phyloP scores from a whole-genome alignment of 2,113 vertebrate genomes.

The Irena cyanogastra region DNA sequence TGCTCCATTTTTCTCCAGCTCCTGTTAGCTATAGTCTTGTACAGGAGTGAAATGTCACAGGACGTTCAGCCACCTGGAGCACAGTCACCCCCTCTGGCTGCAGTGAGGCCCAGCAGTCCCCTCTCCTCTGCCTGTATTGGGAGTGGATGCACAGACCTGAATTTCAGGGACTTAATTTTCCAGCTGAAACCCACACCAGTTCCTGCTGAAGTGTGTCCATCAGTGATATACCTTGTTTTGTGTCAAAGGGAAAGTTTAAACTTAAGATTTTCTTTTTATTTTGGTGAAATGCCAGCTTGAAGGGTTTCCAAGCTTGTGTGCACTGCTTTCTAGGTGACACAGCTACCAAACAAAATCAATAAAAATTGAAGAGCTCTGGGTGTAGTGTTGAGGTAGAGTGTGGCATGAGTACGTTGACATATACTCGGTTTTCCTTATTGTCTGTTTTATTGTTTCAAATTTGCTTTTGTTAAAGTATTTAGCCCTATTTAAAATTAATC shows the following conservation, averaged over 20 bases:
- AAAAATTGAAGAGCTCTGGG: background rate
- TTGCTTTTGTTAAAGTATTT: background rate
- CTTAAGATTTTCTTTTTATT: background rate
- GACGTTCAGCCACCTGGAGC: rapidly evolving
- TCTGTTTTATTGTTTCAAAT: background rate
- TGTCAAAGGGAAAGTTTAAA: background rate
- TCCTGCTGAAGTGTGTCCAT: background rate
- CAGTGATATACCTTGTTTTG: background rate
- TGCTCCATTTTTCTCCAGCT: background rate
- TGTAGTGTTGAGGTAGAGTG: background rate
- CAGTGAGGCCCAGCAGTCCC: rapidly evolving
- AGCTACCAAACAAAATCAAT: background rate
- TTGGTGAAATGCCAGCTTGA: background rate
- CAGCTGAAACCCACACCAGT: background rate
- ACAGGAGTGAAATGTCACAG: rapidly evolving
- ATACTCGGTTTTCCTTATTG: background rate
- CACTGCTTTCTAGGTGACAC: background rate
- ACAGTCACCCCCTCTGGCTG: background rate
- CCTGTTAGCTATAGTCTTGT: background rate
- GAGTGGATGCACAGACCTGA: background rate
- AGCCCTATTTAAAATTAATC: background rate
- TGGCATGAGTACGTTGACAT: background rate
- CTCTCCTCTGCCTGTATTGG: rapidly evolving
- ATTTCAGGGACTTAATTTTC: background rate
- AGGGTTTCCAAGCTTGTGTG: background rate